Evolutionary conservation across 2,113 vertebrate genomes (phyloP), one percentile per base, ranked within the genome.

Genomic region (Aspidoscelis tigris): DNA sequence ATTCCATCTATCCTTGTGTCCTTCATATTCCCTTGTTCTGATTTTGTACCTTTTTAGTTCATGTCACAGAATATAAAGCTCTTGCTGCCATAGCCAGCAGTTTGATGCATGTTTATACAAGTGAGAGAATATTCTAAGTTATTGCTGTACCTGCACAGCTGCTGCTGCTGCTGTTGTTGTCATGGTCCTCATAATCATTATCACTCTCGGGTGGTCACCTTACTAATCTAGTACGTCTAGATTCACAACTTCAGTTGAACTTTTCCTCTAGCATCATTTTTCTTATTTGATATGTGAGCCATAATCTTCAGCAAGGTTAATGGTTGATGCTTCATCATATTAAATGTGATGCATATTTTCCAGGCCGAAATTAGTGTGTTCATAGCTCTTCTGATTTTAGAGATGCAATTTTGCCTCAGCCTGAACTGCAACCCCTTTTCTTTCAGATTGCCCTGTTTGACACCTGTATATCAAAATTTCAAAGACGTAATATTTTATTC

Each of bases 121-220:
- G n/a, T 14, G 24, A 18, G 14, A 16, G 58, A 18, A 61, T 61
- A 61, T 61, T 61, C 14, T 61, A 18, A 14, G 14, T 61, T 61
- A 16, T 61, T 61, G 58, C 58, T 18, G 58, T 33, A 33, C 33
- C 33, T 33, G 33, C 33, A 33, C 58, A 61, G 18, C 58, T 61
- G 58, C 14, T 14, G 58, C 14, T 61, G 14, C 12, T 61, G 58
- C 18, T 61, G 18, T 61, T 18, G 58, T 61, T 18, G 58, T 16
- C 4, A 24, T 9, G 5, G 47, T 50, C 66, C 26, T 68, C 66
- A n/a, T n/a, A n/a, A 68, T 68, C n/a, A 50, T 50, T 50, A 7
- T 4, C 43, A 9, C 53, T 58, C 33, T 83, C n/a, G 74, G 76
- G 20, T 78, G 72, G 85, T 88, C 69, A 76, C 16, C 88, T 84